Conservation (phyloP, 1,140 invertebrate genomes). For the Cyrtorhinus lividipennis region DNA sequence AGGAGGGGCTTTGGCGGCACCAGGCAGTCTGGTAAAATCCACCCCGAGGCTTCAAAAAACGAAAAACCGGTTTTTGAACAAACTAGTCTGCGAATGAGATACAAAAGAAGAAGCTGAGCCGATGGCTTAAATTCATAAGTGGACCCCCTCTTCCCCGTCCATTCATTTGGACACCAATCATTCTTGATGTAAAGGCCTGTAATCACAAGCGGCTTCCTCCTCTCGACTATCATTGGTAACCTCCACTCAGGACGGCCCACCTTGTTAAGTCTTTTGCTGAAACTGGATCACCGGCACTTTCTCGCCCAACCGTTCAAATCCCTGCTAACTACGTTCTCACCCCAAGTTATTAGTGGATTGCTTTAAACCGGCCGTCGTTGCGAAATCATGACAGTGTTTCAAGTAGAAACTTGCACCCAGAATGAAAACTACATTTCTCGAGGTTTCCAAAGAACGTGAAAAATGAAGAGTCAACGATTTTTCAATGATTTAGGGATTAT, state of each 20-base stretch:
- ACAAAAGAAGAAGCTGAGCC: no score
- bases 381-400: no score
- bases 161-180: not conserved
- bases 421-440: no score
- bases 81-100: not conserved
- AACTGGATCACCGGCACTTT: not conserved
- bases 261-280: not conserved
- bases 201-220: not conserved
- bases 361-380: no score
- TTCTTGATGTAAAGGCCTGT: not conserved
- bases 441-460: no score
- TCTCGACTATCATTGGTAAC: not conserved
- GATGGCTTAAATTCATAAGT: not conserved
- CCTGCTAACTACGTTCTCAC: no score
- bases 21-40: not conserved
- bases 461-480: no score
- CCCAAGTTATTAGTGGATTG: no score
- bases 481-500: no score
- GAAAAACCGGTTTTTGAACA: not conserved
- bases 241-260: not conserved
- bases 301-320: not conserved
- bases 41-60: not conserved
- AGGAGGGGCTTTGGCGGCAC: not conserved
- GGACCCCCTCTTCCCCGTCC: not conserved
- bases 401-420: no score